Base-by-base conservation (phyloP, 1,140 invertebrate species). In the Daktulosphaira vitifoliae region DNA sequence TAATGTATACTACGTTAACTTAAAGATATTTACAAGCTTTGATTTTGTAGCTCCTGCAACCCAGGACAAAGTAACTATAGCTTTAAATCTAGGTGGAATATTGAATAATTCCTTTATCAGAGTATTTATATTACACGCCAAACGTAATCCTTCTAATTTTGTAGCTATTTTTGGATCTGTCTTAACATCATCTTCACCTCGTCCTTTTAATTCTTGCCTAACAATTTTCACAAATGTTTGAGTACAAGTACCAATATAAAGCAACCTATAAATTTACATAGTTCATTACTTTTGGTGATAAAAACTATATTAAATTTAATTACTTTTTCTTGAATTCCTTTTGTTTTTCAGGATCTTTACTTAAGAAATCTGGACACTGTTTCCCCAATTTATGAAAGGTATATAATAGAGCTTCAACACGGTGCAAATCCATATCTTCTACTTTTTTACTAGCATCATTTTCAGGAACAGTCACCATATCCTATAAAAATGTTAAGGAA, bases 51-150 rank as follows among this genome's bases (percentile, higher is more conserved):
- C 23, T 13, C 52, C 42, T n/a, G 8, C 15, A 29, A 54, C 42
- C 56, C 59, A 97, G 38, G 93, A 97, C 15, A 96, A 78, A 49
- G 83, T 83, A 68, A 97, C 82, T 50, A 80, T 78, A 69, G 86
- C 87, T 73, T 96, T 97, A 74, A 92, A 96, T 68, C 87, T 86
- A 3, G 95, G 95, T 38, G 93, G 92, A 67, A 84, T 87, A 73
- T 96, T 90, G 75, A 97, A 96, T 59, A 97, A 78, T 78, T 98
- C 95, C 74, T 92, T 90, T 53, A 98, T 95, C 16, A 98, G 79
- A 0, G 84, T 83, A 72, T 92, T 95, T 51, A 98, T 96, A 74
- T 97, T 97, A 49, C 88, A 88, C 25, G 90, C 92, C 9, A 89
- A 91, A 74, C 91, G 92, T 6, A 94, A 75, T 15, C 90, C 90